These are phyloP conservation scores for Acrobasis repandana DNA, from an alignment of 2,888 invertebrate species.

Conservation along the genomic window DNA sequence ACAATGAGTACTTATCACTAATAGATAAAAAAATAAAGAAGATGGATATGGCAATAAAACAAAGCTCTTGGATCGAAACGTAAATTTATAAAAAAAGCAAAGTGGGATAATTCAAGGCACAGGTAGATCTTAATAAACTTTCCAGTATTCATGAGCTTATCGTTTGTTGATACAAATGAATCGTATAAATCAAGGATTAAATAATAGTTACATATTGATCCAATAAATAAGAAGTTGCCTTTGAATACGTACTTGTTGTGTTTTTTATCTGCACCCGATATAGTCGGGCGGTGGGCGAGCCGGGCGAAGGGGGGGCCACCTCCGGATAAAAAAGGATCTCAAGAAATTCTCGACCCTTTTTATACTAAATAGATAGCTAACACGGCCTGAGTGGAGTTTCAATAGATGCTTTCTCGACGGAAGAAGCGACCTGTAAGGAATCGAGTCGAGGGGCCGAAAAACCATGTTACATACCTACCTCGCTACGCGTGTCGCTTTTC, in stretches of 20 bases:
- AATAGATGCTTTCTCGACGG: constrained; percentile 81
- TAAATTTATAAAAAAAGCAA: too few species aligned
- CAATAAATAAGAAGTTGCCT: constrained; percentile 14
- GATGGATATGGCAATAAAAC: too few species aligned
- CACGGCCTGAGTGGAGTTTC: constrained; percentile 83
- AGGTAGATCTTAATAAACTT: too few species aligned
- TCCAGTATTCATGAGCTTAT: too few species aligned
- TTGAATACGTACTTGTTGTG: not conserved
- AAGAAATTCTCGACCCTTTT: constrained; percentile 80
- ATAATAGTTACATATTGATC: constrained; percentile 27
- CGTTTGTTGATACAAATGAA: too few species aligned
- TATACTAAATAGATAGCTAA: constrained; percentile 83
- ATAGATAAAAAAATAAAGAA: too few species aligned
- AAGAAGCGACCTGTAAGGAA: constrained; percentile 81
- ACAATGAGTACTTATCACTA: too few species aligned
- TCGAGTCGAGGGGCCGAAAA: constrained; percentile 69
- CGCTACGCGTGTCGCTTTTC: constrained; percentile 72
- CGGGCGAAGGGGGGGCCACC: constrained; percentile 57
- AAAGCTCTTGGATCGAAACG: too few species aligned
- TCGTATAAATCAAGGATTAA: too few species aligned
- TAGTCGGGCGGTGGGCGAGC: constrained; percentile 35
- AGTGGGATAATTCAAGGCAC: too few species aligned
- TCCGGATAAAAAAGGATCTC: constrained; percentile 78
- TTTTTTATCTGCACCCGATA: constrained; percentile 22
- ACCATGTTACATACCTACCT: constrained; percentile 56